Base-by-base conservation (phyloP, 1,140 invertebrate species). In the Aplysia californica region DNA sequence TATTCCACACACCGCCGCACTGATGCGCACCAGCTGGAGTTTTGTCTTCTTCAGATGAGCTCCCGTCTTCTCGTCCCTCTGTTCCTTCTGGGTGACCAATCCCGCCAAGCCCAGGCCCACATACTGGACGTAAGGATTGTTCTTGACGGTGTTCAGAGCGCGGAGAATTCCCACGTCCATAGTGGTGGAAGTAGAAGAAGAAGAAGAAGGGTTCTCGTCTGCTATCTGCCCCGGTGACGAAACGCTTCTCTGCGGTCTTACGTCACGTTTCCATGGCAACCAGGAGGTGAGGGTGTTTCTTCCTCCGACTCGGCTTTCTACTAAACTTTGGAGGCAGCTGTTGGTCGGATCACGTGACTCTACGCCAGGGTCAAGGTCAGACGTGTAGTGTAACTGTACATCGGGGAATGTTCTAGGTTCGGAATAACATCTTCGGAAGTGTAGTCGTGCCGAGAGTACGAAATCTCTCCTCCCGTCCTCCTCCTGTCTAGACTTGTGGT, bases 1-100 rank as follows among this genome's bases (percentile, higher is more conserved):
- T 59, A 98, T 98, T 0, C 97, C 97, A 94, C 97, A 98, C 0
- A 99, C 97, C 0, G 96, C 96, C 0, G 96, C 95, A 18, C 96
- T 97, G 64, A 98, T 93, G 1, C 95, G 91, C 41, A 98, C 92
- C 55, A 99, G 87, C 86, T 98, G 96, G 6, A 92, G 86, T 26
- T 95, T 90, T 0, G 94, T 94, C 91, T 98, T 98, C 75, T 91
- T 79, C 21, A 69, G 61, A 0, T 26, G 72, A 26, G 2, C 50
- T 6, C 73, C 73, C 18, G 39, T 55, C 21, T 21, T 20, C 71
- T 73, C 1, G 61, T 59, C 64, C 82, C 44, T 1, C 70, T 81
- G 15, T 77, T 78, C 77, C 66, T 38, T 82, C 75, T 38, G 79
- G 38, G 84, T 75, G 3, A 79, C 74, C n/a, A 82, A 44, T 31